These are phyloP conservation scores for Nycteola revayana DNA, from an alignment of 2,888 invertebrate species.

Conservation along the genomic window DNA sequence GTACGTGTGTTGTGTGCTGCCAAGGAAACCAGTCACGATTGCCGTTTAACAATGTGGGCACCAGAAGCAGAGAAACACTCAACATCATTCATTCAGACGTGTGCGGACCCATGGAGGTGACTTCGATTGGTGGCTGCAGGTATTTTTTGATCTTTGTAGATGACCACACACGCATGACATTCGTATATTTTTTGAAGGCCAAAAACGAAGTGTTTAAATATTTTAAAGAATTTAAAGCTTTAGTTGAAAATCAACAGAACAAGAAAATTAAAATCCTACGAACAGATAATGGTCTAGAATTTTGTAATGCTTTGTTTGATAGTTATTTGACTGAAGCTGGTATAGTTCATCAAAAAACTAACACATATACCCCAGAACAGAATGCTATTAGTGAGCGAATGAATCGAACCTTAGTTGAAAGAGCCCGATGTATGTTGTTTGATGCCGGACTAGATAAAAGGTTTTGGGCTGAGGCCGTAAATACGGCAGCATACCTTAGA, in stretches of 20 bases:
- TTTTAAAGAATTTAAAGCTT: conserved; percentile 3
- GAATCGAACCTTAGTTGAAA: conserved; percentile 4
- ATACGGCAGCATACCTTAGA: conserved; percentile 2
- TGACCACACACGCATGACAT: conserved; percentile 9
- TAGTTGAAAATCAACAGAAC: conserved; percentile 3
- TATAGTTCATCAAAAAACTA: no score
- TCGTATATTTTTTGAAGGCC: conserved; percentile 9
- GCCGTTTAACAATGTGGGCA: conserved; percentile 2
- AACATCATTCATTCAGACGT: conserved; percentile 8
- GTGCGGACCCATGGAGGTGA: conserved; percentile 5
- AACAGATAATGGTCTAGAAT: conserved; percentile 2
- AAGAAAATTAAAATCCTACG: conserved; percentile 1
- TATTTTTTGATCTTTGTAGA: conserved; percentile 14
- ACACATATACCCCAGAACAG: no score
- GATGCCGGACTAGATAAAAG: neutral
- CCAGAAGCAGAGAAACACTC: conserved; percentile 1
- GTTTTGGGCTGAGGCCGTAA: conserved; percentile 6
- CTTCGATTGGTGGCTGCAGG: conserved; percentile 6
- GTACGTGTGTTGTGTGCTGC: conserved; percentile 7
- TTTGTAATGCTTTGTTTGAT: neutral
- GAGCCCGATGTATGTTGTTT: conserved; percentile 2
- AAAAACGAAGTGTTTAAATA: no score
- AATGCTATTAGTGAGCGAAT: no score
- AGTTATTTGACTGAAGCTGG: neutral
- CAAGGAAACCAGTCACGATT: conserved; percentile 12